Conservation (phyloP, 2,888 invertebrate genomes). For the Sarcophaga carnaria region DNA sequence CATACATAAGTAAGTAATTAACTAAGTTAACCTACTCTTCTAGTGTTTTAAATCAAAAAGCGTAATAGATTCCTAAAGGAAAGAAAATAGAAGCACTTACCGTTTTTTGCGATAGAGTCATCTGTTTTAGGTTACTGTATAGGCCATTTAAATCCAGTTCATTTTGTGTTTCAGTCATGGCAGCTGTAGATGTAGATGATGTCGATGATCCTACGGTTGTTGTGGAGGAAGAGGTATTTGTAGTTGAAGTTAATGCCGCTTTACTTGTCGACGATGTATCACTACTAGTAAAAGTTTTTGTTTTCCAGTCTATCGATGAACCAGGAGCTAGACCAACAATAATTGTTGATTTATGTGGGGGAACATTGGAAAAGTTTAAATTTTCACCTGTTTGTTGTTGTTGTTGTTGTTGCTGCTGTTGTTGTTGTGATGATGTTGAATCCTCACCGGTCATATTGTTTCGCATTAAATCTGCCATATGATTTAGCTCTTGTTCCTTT, state of each 20-base stretch:
- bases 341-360: slow-evolving; percentile 55
- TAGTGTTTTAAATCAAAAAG: slow-evolving; percentile 12
- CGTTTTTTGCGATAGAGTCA: slow-evolving; percentile 78
- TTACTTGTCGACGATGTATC: slow-evolving; percentile 54
- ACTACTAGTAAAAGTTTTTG: slow-evolving; percentile 40
- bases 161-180: slow-evolving; percentile 72
- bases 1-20: slow-evolving; percentile 8
- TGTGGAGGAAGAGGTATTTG: slow-evolving; percentile 53
- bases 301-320: slow-evolving; percentile 64
- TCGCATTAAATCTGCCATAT: slow-evolving; percentile 53
- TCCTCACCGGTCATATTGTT: slow-evolving; percentile 54
- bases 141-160: slow-evolving; percentile 77
- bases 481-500: slow-evolving; percentile 45
- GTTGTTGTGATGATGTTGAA: slow-evolving; percentile 20
- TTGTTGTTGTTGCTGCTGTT: slow-evolving; percentile 32
- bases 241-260: slow-evolving; percentile 62
- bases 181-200: slow-evolving; percentile 70
- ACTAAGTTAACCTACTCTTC: slow-evolving; percentile 21
- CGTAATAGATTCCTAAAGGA: background rate
- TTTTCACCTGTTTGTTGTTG: slow-evolving; percentile 52
- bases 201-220: slow-evolving; percentile 57
- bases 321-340: slow-evolving; percentile 66
- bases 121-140: slow-evolving; percentile 77
- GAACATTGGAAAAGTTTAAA: slow-evolving; percentile 47
- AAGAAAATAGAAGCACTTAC: slow-evolving; percentile 72